A percentile compares a stretch with the other conserved stretches of the same genome.
These are phyloP conservation scores for Drosophila algonquin DNA, from an alignment of 2,888 invertebrate genomes.

Conservation along the genomic window DNA sequence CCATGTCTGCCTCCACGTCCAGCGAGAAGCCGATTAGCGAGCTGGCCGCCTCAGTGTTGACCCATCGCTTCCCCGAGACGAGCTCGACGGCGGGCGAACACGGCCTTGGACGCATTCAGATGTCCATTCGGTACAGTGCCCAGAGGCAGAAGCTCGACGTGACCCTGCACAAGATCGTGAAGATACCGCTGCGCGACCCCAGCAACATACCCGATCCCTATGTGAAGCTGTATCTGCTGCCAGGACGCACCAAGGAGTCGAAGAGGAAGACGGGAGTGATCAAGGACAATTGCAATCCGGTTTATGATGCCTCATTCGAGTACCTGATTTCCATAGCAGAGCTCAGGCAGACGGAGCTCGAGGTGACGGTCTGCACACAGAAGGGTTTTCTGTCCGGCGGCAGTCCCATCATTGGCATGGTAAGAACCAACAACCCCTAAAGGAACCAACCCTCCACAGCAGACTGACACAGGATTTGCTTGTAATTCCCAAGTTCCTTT, in stretches of 20 bases:
- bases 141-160: conserved; percentile 92
- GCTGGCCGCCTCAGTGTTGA: conserved; percentile 83
- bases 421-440: conserved; percentile 77
- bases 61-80: conserved; percentile 87
- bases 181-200: conserved; percentile 92
- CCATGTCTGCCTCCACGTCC: conserved; percentile 73
- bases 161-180: conserved; percentile 95
- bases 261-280: conserved; percentile 92
- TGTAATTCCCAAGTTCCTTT: conserved; percentile 41
- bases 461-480: neutral
- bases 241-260: conserved; percentile 92
- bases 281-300: conserved; percentile 95
- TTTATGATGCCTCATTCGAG: conserved; percentile 96
- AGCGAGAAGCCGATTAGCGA: conserved; percentile 70
- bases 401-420: conserved; percentile 93
- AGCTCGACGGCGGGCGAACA: conserved; percentile 89
- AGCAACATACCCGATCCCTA: conserved; percentile 94
- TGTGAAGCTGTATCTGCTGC: conserved; percentile 93
- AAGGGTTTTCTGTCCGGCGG: conserved; percentile 92
- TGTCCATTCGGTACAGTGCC: conserved; percentile 93
- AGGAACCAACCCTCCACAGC: neutral
- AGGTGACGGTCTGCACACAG: conserved; percentile 94
- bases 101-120: conserved; percentile 91
- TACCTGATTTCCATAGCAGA: conserved; percentile 93
- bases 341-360: conserved; percentile 89